These are phyloP conservation scores for Dryobota labecula DNA, from an alignment of 2,888 invertebrate genomes.

Conservation along the genomic window DNA sequence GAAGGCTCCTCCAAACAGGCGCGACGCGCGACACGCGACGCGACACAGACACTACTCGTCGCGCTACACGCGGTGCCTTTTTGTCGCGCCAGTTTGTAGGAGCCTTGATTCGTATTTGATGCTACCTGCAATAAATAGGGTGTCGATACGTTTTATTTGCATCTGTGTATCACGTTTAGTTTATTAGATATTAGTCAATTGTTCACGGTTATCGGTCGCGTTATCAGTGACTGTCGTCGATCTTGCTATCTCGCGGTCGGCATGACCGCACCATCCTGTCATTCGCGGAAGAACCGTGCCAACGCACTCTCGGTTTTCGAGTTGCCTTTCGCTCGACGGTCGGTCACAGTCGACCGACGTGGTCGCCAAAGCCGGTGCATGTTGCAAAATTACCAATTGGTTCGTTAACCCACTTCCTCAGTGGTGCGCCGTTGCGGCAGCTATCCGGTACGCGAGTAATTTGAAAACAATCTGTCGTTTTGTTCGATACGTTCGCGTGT, in stretches of 20 bases:
- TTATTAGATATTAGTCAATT: constrained; percentile 70
- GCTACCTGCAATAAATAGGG: constrained; percentile 21
- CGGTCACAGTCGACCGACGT: constrained; percentile 81
- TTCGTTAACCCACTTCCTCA: constrained; percentile 84
- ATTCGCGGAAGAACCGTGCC: constrained; percentile 85
- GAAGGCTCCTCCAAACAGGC: too few relatives aligned
- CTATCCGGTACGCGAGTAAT: constrained; percentile 77
- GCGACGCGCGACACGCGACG: too few relatives aligned
- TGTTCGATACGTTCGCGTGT: constrained; percentile 59
- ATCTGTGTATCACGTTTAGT: constrained; percentile 56
- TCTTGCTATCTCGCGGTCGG: constrained; percentile 85
- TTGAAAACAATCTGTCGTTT: constrained; percentile 75
- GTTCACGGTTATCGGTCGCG: constrained; percentile 78
- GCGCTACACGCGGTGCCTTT: too few relatives aligned
- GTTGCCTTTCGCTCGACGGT: constrained; percentile 84
- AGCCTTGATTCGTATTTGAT: constrained; percentile 30
- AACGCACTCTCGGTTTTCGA: constrained; percentile 86
- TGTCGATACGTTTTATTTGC: constrained; percentile 53
- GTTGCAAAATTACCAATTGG: constrained; percentile 85
- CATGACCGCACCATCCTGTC: constrained; percentile 82
- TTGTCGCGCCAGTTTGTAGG: too few relatives aligned
- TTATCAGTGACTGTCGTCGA: constrained; percentile 85
- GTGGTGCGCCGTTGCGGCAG: constrained; percentile 71
- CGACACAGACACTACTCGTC: too few relatives aligned
- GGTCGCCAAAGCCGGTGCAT: constrained; percentile 79